These are phyloP conservation scores for Sphenopsis melanotis DNA, from an alignment of 2,797 vertebrate species.

Conservation along the genomic window DNA sequence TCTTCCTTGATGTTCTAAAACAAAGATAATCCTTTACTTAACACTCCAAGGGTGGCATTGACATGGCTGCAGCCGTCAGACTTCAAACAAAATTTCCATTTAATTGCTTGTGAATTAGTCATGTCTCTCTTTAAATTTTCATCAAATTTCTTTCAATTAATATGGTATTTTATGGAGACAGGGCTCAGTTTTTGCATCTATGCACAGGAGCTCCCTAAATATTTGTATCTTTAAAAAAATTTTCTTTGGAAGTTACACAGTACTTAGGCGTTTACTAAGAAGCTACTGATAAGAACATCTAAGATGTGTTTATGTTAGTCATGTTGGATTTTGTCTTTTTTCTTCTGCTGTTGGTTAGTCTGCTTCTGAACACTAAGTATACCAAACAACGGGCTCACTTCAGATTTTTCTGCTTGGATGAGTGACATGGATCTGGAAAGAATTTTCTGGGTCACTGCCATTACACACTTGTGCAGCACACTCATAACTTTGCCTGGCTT, in stretches of 20 bases:
- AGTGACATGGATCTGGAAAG: background rate
- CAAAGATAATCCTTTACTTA: background rate
- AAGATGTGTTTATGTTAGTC: background rate
- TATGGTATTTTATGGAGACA: background rate
- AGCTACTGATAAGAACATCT: background rate
- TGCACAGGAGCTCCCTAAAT: background rate
- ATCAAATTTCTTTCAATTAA: background rate
- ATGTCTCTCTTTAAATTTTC: background rate
- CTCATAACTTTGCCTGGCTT: background rate
- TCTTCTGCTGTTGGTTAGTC: background rate
- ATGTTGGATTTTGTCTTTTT: background rate
- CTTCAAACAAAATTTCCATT: background rate
- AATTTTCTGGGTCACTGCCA: conserved; percentile 22
- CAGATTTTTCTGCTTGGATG: background rate
- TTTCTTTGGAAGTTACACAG: background rate
- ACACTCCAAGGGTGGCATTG: background rate
- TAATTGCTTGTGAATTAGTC: background rate
- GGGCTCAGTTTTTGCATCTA: background rate
- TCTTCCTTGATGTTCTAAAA: background rate
- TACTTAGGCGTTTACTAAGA: background rate
- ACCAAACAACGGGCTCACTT: background rate
- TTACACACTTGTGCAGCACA: background rate
- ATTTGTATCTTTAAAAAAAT: background rate
- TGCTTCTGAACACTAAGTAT: background rate
- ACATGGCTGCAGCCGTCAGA: background rate